A percentile compares a stretch with the other conserved stretches of the same genome.
Conservation (phyloP, 2,888 invertebrate genomes). For the Conomelus anceps region DNA sequence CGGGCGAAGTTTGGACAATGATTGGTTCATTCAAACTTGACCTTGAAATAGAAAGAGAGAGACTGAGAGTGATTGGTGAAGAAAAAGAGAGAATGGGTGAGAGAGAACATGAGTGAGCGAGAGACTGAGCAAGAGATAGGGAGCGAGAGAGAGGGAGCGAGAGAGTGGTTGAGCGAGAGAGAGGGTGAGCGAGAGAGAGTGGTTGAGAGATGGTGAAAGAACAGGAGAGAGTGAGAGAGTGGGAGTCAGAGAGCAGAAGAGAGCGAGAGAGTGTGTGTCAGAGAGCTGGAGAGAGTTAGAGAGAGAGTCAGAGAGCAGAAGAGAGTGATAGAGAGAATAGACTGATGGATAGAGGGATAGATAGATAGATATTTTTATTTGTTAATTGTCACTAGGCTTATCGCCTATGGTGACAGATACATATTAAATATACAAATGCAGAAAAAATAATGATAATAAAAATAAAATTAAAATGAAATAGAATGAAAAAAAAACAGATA, state of each 20-base stretch:
- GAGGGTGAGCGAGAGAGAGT: not conserved
- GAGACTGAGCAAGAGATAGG: slow-evolving; percentile 11
- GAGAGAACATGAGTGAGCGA: slow-evolving; percentile 13
- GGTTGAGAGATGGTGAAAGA: too few species aligned
- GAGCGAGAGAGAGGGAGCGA: not conserved
- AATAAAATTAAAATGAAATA: too few species aligned
- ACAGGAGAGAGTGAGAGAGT: not conserved
- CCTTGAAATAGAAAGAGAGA: slow-evolving; percentile 13
- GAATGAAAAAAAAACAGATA: too few species aligned
- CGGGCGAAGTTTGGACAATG: slow-evolving; percentile 4
- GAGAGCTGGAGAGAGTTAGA: not conserved
- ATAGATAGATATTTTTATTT: too few species aligned
- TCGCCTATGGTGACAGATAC: too few species aligned
- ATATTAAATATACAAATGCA: too few species aligned
- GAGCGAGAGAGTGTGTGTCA: not conserved
- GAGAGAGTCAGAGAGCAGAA: not conserved
- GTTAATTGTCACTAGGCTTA: too few species aligned
- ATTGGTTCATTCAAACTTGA: not conserved
- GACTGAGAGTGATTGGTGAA: slow-evolving; percentile 6
- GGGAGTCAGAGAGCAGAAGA: not conserved
- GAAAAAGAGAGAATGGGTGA: slow-evolving; percentile 12
- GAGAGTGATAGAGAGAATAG: not conserved
- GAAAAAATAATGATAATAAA: too few species aligned
- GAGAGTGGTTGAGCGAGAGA: not conserved
- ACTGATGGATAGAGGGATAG: too few species aligned